phyloP scores from a whole-genome alignment of 1,140 invertebrate species.

The Zaprionus ghesquierei region DNA sequence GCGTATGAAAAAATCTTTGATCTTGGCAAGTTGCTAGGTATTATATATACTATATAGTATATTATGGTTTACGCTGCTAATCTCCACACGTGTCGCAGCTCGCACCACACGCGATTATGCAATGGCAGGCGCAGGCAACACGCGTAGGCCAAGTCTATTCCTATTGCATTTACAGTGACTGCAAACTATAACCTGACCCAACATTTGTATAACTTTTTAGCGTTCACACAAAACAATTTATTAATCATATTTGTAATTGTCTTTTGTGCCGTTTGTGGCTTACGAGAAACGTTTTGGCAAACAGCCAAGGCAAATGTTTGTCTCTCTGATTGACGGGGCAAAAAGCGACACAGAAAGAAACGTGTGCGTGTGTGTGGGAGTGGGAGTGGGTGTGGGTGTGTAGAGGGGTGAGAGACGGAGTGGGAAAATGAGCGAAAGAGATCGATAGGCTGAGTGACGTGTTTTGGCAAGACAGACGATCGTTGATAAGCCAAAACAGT shows the following conservation, averaged over 20 bases:
- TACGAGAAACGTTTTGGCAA: slow-evolving; percentile 28
- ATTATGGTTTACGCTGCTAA: not conserved
- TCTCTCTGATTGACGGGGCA: slow-evolving; percentile 4
- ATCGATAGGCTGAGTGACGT: not conserved
- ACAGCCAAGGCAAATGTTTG: slow-evolving; percentile 21
- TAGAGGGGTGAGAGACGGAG: too few relatives aligned
- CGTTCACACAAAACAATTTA: not conserved
- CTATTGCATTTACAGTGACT: not conserved
- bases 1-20: slow-evolving; percentile 10
- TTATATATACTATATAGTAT: not conserved
- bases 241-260: slow-evolving; percentile 28
- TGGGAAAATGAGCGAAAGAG: not conserved
- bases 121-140: not conserved
- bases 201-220: slow-evolving; percentile 35
- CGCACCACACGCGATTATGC: not conserved
- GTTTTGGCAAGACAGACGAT: slow-evolving; percentile 25
- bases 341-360: not conserved
- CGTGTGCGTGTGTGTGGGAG: slow-evolving; percentile 1
- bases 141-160: not conserved
- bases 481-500: not conserved
- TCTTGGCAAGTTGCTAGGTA: not conserved
- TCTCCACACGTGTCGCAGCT: slow-evolving; percentile 5
- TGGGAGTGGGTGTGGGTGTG: slow-evolving; percentile 1
- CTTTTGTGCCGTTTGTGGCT: slow-evolving; percentile 1
- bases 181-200: slow-evolving; percentile 17